Percentiles rank a stretch among this genome's conserved stretches.
Conservation (phyloP, 2,888 invertebrate species). For the Fissipunctia ypsillon region DNA sequence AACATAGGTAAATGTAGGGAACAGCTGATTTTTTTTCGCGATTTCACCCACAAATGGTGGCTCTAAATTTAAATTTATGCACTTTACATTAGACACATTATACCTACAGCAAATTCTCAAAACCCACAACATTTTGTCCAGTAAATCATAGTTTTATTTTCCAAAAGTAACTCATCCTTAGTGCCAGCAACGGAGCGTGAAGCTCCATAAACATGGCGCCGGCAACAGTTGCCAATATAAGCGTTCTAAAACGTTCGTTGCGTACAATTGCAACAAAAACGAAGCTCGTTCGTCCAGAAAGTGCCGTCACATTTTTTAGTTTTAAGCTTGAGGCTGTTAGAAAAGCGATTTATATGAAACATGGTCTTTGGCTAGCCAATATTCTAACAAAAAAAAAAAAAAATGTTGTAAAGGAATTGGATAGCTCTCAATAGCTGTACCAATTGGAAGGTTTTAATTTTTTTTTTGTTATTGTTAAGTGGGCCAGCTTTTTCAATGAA, state of each 20-base stretch:
- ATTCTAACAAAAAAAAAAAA: too few relatives aligned
- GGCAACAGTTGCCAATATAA: constrained; percentile 56
- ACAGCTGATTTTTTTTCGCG: too few relatives aligned
- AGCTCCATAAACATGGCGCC: constrained; percentile 63
- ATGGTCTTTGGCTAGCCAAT: too few relatives aligned
- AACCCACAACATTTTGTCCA: not conserved
- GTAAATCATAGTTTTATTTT: constrained; percentile 4
- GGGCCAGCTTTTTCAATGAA: too few relatives aligned
- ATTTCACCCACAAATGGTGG: not conserved
- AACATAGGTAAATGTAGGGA: too few relatives aligned
- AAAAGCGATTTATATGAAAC: constrained; percentile 21
- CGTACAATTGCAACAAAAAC: constrained; percentile 72
- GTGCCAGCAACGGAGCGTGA: constrained; percentile 63
- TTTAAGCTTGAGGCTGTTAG: constrained; percentile 45
- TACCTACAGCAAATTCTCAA: not conserved
- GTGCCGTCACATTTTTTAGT: constrained; percentile 69
- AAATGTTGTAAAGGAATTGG: too few relatives aligned
- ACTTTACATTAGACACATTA: too few relatives aligned
- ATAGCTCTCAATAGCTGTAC: too few relatives aligned
- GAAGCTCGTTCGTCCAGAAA: constrained; percentile 62
- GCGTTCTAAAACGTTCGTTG: constrained; percentile 64
- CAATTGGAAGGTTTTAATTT: too few relatives aligned
- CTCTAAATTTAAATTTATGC: not conserved
- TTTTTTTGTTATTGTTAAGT: too few relatives aligned
- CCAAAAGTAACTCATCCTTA: not conserved